Conservation (phyloP, 2,797 vertebrate species). For the Microtus californicus region DNA sequence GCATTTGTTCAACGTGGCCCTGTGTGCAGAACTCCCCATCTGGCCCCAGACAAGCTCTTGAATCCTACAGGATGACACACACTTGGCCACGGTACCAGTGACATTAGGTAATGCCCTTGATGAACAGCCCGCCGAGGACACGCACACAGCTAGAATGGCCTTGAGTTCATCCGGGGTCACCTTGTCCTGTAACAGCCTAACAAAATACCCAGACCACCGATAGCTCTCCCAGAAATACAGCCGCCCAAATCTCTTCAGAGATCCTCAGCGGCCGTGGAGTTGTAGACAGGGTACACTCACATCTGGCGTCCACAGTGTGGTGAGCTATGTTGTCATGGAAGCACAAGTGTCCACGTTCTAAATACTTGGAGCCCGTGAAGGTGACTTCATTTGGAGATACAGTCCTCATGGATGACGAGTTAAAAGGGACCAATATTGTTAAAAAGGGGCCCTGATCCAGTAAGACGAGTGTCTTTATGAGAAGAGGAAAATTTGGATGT, state of each 20-base stretch:
- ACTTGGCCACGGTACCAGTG: not conserved
- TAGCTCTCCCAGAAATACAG: not conserved
- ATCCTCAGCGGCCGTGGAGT: not conserved
- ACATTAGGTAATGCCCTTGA: constrained; percentile 11
- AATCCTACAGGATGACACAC: not conserved
- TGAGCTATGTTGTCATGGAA: not conserved
- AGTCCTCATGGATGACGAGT: not conserved
- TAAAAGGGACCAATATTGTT: not conserved
- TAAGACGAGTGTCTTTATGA: not conserved
- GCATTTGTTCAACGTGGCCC: not conserved
- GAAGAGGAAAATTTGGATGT: not conserved
- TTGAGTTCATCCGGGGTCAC: constrained; percentile 31
- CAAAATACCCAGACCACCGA: not conserved
- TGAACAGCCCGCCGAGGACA: not conserved
- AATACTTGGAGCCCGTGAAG: not conserved
- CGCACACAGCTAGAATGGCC: not conserved
- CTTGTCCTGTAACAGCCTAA: not conserved
- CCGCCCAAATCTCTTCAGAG: not conserved
- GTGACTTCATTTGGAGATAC: not conserved
- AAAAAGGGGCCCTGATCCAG: not conserved
- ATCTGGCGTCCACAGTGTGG: not conserved
- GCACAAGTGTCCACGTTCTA: no score
- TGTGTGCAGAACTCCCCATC: not conserved
- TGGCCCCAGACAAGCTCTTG: not conserved
- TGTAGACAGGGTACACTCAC: not conserved